Evolutionary conservation across 30 jellyfish, hydroid and myxozoan species (phyloP), one percentile per base, ranked within the genome.

Genomic region (Sanderia malayensis): DNA sequence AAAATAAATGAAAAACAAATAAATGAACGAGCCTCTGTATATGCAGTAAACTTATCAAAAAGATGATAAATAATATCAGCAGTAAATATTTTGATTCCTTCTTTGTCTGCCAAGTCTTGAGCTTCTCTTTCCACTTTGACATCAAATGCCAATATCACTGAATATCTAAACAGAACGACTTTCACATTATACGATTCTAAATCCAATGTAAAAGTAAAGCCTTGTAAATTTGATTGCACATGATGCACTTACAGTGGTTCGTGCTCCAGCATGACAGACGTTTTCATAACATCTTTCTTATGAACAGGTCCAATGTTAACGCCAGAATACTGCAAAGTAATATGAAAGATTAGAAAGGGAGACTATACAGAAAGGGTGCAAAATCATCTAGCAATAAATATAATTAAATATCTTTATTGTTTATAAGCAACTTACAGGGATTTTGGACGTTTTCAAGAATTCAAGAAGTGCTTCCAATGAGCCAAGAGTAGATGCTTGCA

Each of bases 281-380:
- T 85, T 25, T 71, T 79, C 96, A 94, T 86, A 71, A 94, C 88
- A 41, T 94, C 99, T 33, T 79, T 77, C 83, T 87, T 94, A 73
- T 94, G 99, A 13, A 94, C 99, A 19, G 99, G 99, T 10, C 99
- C 99, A 65, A 94, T 85, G 77, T 94, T 94, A 17, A 86, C 97
- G 28, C 99, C 99, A 59, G 93, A 94, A 58, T 86, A 86, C 99
- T 86, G 49, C 25, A 77, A 64, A 26, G 58, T 22, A 33, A 67
- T n/a, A n/a, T n/a, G n/a, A n/a, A n/a, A n/a, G n/a, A n/a, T n/a
- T n/a, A n/a, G n/a, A n/a, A n/a, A n/a, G n/a, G n/a, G n/a, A n/a
- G n/a, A n/a, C n/a, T n/a, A n/a, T n/a, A n/a, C n/a, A n/a, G n/a
- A n/a, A n/a, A n/a, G n/a, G n/a, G n/a, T n/a, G n/a, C n/a, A n/a